Evolutionary conservation across 2,113 vertebrate genomes (phyloP), one percentile per base, ranked within the genome.

Genomic region (Xiphophorus maculatus): DNA sequence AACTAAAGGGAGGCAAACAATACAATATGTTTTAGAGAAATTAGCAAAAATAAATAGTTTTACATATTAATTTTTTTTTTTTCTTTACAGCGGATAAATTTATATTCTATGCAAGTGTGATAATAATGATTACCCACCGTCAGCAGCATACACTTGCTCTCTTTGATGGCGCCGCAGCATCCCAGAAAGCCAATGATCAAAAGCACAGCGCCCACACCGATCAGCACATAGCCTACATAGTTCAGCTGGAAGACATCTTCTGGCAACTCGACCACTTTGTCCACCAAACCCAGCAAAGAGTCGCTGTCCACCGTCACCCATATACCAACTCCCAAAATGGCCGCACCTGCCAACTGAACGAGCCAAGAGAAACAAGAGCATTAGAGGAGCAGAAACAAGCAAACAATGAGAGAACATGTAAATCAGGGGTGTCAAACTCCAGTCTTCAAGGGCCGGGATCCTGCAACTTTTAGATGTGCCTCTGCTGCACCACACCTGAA

Each of bases 111-210:
- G 2, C 0, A 5, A 19, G 15, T 48, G 44, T 19, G 15, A 6
- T 35, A 66, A 58, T 2, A 63, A 29, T 2, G 14, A n/a, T 63
- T 15, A 77, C 95, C 78, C 88, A 96, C 96, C 89, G 88, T 68
- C 76, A 96, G 74, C 83, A 96, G 87, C 94, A 96, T 93, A 37
- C 94, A 95, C 70, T 83, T 85, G 90, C 86, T 96, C 87, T 96
- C 94, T 54, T 6, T 93, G 5, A 94, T 1, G 0, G 95, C 95
- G 7, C 95, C 96, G 1, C 93, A 96, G 83, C 95, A 96, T 66
- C 95, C 96, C 86, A 96, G 89, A 77, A 96, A 95, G 33, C 95
- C 95, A 4, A 95, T 90, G 61, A 95, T 1, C 66, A 95, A 17
- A 42, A 96, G 91, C 27, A 95, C 87, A 1, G 74, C 72, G 0